These are phyloP conservation scores for Thalassoma bifasciatum DNA, from an alignment of 2,113 vertebrate species.

Conservation along the genomic window DNA sequence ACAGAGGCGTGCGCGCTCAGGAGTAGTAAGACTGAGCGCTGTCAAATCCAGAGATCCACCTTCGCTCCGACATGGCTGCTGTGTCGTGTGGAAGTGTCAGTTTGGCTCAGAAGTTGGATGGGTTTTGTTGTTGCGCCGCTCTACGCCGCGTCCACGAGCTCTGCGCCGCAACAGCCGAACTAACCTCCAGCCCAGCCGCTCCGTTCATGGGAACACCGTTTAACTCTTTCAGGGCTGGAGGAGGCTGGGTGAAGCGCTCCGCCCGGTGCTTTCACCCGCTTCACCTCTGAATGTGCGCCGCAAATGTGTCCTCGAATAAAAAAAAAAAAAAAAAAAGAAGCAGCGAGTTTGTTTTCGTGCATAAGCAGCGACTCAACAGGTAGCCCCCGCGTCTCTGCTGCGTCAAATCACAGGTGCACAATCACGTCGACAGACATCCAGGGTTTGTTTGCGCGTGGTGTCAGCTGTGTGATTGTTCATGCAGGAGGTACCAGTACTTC, in stretches of 20 bases:
- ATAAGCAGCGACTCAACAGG: conserved; percentile 53
- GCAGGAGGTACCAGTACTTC: not conserved
- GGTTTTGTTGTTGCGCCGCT: conserved; percentile 46
- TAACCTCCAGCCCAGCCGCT: conserved; percentile 67
- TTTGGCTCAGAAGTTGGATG: conserved; percentile 62
- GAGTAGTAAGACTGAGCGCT: conserved; percentile 36
- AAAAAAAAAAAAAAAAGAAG: too few species aligned
- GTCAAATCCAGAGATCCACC: conserved; percentile 50
- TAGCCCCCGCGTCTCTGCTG: not conserved
- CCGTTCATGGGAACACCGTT: conserved; percentile 52
- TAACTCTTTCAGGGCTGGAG: conserved; percentile 71
- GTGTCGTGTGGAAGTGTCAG: conserved; percentile 22
- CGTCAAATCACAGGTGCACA: not conserved
- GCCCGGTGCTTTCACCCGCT: not conserved
- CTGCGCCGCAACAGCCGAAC: conserved; percentile 64
- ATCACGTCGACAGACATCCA: not conserved
- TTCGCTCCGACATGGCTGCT: conserved; percentile 72
- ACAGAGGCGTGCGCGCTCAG: conserved; percentile 29
- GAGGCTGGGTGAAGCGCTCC: conserved; percentile 2
- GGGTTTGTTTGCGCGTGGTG: not conserved
- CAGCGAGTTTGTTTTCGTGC: not conserved
- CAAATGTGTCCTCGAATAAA: not conserved
- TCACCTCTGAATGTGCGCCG: not conserved
- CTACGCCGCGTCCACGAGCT: conserved; percentile 70
- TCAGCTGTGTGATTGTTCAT: not conserved